Evolutionary conservation across 1,140 invertebrate genomes (phyloP), one percentile per base, ranked within the genome.

Genomic region (Drosophila suzukii): DNA sequence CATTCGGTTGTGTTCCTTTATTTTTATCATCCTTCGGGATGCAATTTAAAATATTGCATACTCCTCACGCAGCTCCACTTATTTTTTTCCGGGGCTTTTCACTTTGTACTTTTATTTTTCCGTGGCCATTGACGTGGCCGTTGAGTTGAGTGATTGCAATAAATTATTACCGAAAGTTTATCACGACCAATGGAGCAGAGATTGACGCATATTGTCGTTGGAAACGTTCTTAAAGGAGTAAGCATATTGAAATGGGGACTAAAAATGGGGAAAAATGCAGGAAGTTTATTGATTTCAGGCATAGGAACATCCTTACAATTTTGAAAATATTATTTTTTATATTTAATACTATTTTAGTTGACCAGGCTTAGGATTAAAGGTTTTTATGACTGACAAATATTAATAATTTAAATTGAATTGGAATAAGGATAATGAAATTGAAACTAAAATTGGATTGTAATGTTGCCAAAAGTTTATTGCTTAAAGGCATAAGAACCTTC

Each of bases 131-230:
- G 70, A 62, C 71, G 74, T 61, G 55, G 62, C 60, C 68, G 58
- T 75, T 79, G 83, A 76, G 79, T 86, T 88, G 82, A 88, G 82
- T 82, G 82, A 88, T 86, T 82, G 83, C 78, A 83, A 88, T 86
- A 86, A 86, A 86, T 86, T 86, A 88, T 88, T 88, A 70, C 51
- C 55, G 41, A 43, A 58, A 81, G 68, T 71, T 86, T 86, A 86
- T 78, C 68, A 57, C 63, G 53, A 49, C 36, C 66, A 66, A 72
- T 83, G 75, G 75, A 62, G 59, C 58, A 43, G 32, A 43, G 43
- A 41, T 38, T 46, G 30, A n/a, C 39, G 44, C 41, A 57, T 62
- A 59, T 68, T 57, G 50, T 46, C 47, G 47, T 17, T 13, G 6
- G 20, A 6, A 47, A 4, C 20, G 20, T 70, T 27, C 50, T 65